phyloP scores from a whole-genome alignment of 2,113 vertebrate species.

The Epinephelus cyanopodus region DNA sequence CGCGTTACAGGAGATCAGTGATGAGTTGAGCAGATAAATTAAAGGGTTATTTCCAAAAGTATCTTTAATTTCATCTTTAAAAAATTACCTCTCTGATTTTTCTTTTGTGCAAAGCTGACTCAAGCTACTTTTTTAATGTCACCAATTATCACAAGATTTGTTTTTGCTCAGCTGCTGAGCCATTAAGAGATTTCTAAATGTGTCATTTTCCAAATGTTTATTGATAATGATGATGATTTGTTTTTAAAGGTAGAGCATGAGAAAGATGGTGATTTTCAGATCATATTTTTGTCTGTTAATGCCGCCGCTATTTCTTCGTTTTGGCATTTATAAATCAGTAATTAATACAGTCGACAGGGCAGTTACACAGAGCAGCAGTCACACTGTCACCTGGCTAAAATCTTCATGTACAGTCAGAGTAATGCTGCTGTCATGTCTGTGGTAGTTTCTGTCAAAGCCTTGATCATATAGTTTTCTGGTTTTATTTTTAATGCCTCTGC shows the following conservation, averaged over 20 bases:
- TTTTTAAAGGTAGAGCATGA: too few relatives aligned
- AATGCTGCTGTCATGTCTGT: too few relatives aligned
- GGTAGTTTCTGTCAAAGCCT: too few relatives aligned
- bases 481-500: too few relatives aligned
- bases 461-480: background rate
- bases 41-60: background rate
- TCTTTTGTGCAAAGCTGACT: background rate
- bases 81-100: too few relatives aligned
- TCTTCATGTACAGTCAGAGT: background rate
- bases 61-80: background rate
- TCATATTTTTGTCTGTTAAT: background rate
- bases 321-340: background rate
- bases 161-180: too few relatives aligned
- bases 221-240: background rate
- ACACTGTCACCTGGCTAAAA: too few relatives aligned
- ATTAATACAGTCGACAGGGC: too few relatives aligned
- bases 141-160: too few relatives aligned
- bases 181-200: background rate
- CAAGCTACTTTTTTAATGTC: background rate
- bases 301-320: background rate
- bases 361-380: too few relatives aligned
- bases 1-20: background rate
- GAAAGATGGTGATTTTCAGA: background rate
- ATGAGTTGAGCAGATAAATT: slow-evolving; percentile 6
- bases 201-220: background rate